Evolutionary conservation across 2,888 invertebrate genomes (phyloP), one percentile per base, ranked within the genome.

Genomic region (Cataglyphis albicans): DNA sequence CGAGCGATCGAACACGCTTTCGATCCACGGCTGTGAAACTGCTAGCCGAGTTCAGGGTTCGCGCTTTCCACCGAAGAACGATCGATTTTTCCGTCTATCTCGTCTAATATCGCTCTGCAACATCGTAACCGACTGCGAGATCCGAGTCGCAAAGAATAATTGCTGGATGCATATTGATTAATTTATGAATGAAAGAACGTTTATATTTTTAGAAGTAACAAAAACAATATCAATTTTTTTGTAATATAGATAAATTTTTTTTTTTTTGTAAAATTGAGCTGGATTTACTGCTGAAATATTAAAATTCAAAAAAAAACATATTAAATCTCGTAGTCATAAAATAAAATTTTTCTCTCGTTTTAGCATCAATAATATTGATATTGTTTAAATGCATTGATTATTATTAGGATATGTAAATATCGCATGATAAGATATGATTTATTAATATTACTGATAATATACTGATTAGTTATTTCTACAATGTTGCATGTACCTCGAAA

Each of bases 41-140:
- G 88, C 84, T 88, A 87, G 85, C 88, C 88, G 87, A 89, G 85
- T 89, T 89, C 86, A 81, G 83, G 65, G 75, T 78, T 70, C 73
- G 64, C 64, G 63, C 59, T 52, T 73, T 83, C 21, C 21, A 68
- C 52, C 73, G 41, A 48, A 64, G 44, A 67, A 80, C 82, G 74
- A 88, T 88, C 87, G 88, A 88, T 88, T 83, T 65, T 81, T 74
- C 70, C 81, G 12, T 81, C 81, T 57, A 86, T 75, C 70, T 84
- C 67, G 48, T 65, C 78, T 84, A 78, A 80, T 67, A 76, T 52
- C 68, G 72, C 35, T 59, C 64, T 83, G 76, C 85, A 59, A 70
- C 57, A 70, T 70, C 70, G 70, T 70, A 57, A 78, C 78, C 70
- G 78, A 67, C 76, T 55, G 55, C 44, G 75, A 76, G 76, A 75